Evolutionary conservation across 2,888 invertebrate genomes (phyloP), one percentile per base, ranked within the genome.

Genomic region (Trimorus sp.): DNA sequence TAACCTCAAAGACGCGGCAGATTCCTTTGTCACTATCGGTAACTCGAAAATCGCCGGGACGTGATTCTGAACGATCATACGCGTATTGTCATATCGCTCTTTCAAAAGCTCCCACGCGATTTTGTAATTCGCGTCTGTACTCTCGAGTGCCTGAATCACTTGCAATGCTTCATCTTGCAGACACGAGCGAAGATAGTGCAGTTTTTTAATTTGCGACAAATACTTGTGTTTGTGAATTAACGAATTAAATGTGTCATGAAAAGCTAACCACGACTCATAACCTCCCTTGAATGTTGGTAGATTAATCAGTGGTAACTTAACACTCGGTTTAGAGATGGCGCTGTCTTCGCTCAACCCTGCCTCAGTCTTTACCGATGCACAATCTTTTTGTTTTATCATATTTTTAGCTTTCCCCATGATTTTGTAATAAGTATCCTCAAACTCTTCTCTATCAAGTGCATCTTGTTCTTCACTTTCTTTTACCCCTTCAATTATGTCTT

Each of bases 91-190:
- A 15, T 53, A 60, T 49, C 40, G 45, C 14, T 68, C 56, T 42
- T 45, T 56, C 12, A 87, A 42, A 8, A 86, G 37, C 2, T 76
- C 48, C 82, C 82, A 85, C 2, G 85, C 85, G 12, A 45, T 45
- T 11, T 45, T 12, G 45, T 45, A 45, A 45, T 45, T 85, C 9
- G 71, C 40, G 0, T 74, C 81, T 7, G 83, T 83, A 7, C 45
- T 62, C 6, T 83, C 76, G 7, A 85, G 54, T 7, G 74, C 40
- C 40, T 82, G 71, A 11, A 86, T 83, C 0, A 71, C 77, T 14
- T 73, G 62, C 0, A 76, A 70, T 4, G 86, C 86, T 59, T 81
- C 75, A 7, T 83, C 85, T 7, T 38, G 74, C 8, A 85, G n/a
- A 26, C 26, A 26, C 26, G 26, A 26, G 26, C 26, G 26, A 1